Evolutionary conservation across 1,140 invertebrate genomes (phyloP).

Genomic region (Drosophila kurseongensis): DNA sequence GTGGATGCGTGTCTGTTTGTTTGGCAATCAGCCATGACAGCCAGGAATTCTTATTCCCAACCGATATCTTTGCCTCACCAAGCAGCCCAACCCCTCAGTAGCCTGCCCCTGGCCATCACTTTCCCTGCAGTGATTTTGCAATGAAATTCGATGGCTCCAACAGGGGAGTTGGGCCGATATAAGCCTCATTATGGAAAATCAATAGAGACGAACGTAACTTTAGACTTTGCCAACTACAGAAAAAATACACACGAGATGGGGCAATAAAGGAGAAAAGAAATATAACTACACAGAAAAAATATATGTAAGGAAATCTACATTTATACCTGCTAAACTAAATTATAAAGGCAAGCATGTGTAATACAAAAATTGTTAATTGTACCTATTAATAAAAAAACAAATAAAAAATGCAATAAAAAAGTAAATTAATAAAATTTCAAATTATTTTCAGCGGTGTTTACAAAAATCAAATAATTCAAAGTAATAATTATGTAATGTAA

Average conservation of each 20-base stretch:
- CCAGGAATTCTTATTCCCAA: conserved; percentile 26
- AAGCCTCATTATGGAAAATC: conserved; percentile 65
- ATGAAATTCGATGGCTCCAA: conserved; percentile 37
- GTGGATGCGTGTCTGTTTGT: conserved; percentile 24
- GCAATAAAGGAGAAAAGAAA: background rate
- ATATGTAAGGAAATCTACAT: no score
- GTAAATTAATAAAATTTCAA: no score
- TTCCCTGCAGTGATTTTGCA: conserved; percentile 46
- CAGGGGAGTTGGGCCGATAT: conserved; percentile 31
- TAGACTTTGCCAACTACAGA: conserved; percentile 48
- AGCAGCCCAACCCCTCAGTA: background rate
- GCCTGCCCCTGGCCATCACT: conserved; percentile 9
- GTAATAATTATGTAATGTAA: no score
- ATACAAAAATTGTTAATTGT: no score
- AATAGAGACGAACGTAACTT: conserved; percentile 64
- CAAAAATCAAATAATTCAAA: no score
- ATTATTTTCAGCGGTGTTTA: no score
- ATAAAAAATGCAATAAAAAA: no score
- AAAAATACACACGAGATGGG: background rate
- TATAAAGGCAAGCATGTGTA: no score
- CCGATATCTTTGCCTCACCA: conserved; percentile 9
- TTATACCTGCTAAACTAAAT: no score
- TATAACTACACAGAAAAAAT: background rate
- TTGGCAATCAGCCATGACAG: conserved; percentile 48
- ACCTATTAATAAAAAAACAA: no score